Percentiles rank a stretch among this genome's conserved stretches.
Conservation (phyloP, 2,888 invertebrate genomes). For the Stomorhina lunata region DNA sequence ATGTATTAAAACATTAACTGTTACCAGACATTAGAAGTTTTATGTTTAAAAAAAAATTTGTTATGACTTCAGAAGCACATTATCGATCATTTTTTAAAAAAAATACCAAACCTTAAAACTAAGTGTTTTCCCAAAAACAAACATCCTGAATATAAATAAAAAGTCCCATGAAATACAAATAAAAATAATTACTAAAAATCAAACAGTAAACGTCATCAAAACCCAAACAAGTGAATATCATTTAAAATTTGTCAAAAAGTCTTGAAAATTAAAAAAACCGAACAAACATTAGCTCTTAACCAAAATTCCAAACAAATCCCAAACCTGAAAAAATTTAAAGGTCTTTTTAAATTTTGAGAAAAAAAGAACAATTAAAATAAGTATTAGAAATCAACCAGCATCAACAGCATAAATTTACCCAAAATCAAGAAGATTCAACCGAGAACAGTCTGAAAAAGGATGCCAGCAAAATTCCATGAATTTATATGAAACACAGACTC, state of each 20-base stretch:
- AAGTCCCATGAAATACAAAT: neutral
- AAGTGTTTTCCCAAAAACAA: conserved; percentile 12
- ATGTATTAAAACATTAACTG: neutral
- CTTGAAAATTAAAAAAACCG: conserved; percentile 35
- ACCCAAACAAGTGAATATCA: conserved; percentile 37
- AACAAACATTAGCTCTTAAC: conserved; percentile 29
- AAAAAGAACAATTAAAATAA: conserved; percentile 33
- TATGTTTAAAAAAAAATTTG: neutral
- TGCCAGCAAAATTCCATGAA: conserved; percentile 67
- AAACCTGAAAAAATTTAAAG: conserved; percentile 4
- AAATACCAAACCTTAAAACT: conserved; percentile 38
- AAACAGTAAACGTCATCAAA: neutral
- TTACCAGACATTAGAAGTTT: conserved; percentile 16
- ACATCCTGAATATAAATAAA: neutral
- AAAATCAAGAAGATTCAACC: conserved; percentile 6
- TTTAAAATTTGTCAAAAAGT: conserved; percentile 51
- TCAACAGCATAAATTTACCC: conserved; percentile 7
- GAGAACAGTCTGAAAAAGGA: conserved; percentile 61
- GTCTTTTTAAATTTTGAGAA: neutral
- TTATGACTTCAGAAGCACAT: conserved; percentile 16
- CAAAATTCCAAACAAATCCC: conserved; percentile 17
- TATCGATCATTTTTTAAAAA: conserved; percentile 27
- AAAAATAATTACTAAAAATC: neutral
- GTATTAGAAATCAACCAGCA: conserved; percentile 51
- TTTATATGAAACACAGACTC: conserved; percentile 10